Evolutionary conservation across 2,797 vertebrate species (phyloP).

Genomic region (Gambelia wislizenii): DNA sequence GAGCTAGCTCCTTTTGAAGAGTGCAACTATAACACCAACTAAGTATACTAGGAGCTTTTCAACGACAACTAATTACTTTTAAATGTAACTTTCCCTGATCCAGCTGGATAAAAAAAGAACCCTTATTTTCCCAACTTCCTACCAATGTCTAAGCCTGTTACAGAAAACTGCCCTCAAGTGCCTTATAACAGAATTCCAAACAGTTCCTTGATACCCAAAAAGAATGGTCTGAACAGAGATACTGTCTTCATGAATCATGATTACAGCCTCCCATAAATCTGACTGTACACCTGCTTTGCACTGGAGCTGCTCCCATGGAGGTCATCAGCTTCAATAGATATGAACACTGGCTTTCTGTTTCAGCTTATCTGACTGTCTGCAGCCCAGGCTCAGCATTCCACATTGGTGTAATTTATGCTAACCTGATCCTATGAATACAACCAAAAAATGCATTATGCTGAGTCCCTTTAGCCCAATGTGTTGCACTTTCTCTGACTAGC

Average conservation of each 20-base stretch:
- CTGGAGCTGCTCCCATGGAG: slow-evolving; percentile 13
- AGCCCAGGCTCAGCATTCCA: neutral
- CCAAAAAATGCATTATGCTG: neutral
- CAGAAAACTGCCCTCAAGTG: neutral
- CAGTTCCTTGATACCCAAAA: neutral
- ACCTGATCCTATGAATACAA: neutral
- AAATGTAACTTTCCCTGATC: too few relatives aligned
- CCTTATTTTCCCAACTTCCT: neutral
- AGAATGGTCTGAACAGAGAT: slow-evolving; percentile 1
- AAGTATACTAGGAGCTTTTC: too few relatives aligned
- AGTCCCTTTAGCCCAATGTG: too few relatives aligned
- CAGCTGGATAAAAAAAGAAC: neutral
- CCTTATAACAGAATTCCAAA: neutral
- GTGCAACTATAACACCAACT: too few relatives aligned
- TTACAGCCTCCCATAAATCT: slow-evolving; percentile 9
- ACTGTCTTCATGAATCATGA: slow-evolving; percentile 10
- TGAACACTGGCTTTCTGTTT: neutral
- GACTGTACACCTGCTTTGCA: neutral
- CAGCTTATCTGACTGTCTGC: slow-evolving; percentile 6
- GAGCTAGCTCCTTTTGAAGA: too few relatives aligned
- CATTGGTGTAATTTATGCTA: neutral
- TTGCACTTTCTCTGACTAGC: too few relatives aligned
- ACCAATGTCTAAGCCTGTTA: neutral
- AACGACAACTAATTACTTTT: too few relatives aligned
- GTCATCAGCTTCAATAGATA: slow-evolving; percentile 24